Evolutionary conservation across 1,140 invertebrate species (phyloP).

Genomic region (Apis cerana): DNA sequence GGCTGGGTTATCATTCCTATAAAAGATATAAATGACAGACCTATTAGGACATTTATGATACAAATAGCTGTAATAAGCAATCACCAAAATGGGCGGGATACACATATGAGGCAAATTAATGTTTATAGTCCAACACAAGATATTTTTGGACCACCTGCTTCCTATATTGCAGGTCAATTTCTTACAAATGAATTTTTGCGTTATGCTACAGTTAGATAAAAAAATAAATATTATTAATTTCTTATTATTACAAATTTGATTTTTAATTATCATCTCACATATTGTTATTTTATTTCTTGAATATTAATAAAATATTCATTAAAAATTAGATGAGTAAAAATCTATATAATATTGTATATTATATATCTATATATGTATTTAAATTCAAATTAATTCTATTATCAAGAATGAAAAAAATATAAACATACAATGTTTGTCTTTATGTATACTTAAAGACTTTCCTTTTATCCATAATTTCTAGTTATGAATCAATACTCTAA

Average conservation of each 20-base stretch:
- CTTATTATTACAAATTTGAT: neutral
- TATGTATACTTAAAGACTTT: neutral
- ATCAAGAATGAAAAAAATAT: constrained; percentile 48
- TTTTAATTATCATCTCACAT: constrained; percentile 4
- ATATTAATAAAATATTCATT: constrained; percentile 12
- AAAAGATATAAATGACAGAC: constrained; percentile 93
- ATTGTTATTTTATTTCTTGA: neutral
- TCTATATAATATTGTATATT: neutral
- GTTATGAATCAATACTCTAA: constrained; percentile 1
- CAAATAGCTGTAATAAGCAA: constrained; percentile 98
- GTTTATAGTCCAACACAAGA: constrained; percentile 95
- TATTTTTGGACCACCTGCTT: constrained; percentile 84
- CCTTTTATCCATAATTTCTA: neutral
- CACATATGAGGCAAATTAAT: constrained; percentile 98
- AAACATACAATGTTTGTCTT: constrained; percentile 42
- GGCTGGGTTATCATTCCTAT: constrained; percentile 97
- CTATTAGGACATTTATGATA: constrained; percentile 97
- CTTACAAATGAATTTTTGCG: constrained; percentile 91
- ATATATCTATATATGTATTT: neutral
- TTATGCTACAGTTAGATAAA: constrained; percentile 89
- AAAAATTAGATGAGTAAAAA: neutral
- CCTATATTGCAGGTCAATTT: constrained; percentile 89
- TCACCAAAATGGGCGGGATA: constrained; percentile 99
- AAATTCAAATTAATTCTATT: constrained; percentile 9
- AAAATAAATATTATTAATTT: constrained; percentile 8